Percentiles rank a stretch among this genome's conserved stretches.
These are phyloP conservation scores for Hystrix brachyura DNA, from an alignment of 2,113 vertebrate genomes.

Conservation along the genomic window DNA sequence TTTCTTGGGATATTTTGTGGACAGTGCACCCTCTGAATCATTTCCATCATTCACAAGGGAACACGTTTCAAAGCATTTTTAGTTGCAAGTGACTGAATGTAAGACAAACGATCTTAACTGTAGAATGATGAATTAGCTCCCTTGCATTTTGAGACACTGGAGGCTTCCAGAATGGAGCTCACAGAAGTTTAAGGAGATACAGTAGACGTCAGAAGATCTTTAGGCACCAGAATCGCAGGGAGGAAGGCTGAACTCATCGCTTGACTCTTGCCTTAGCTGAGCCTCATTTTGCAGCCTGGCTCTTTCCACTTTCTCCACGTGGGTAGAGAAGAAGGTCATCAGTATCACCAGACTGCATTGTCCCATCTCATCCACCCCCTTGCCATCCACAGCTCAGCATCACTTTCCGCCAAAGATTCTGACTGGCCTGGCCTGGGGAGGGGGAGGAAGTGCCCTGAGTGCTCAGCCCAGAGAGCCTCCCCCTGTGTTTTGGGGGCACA, in stretches of 20 bases:
- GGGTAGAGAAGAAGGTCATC: not conserved
- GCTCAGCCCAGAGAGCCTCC: fast-evolving
- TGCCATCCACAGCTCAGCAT: not conserved
- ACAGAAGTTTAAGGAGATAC: not conserved
- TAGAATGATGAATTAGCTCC: not conserved
- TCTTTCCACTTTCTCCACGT: fast-evolving
- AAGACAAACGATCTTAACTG: constrained; percentile 2
- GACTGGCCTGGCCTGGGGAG: not conserved
- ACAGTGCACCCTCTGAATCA: not conserved
- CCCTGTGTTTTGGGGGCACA: too few relatives aligned
- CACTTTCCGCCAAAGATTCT: not conserved
- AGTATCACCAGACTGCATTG: not conserved
- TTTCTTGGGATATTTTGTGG: not conserved
- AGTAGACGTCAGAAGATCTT: not conserved
- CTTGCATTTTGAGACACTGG: not conserved
- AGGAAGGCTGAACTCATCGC: not conserved
- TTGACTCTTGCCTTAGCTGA: not conserved
- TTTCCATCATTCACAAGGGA: not conserved
- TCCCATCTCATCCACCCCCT: not conserved
- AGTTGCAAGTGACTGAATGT: not conserved
- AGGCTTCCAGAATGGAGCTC: not conserved
- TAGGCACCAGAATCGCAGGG: not conserved
- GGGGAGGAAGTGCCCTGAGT: fast-evolving
- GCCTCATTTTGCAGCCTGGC: not conserved
- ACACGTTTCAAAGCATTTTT: constrained; percentile 3